These are phyloP conservation scores for Megalurothrips usitatus DNA, from an alignment of 2,888 invertebrate genomes.

Conservation along the genomic window DNA sequence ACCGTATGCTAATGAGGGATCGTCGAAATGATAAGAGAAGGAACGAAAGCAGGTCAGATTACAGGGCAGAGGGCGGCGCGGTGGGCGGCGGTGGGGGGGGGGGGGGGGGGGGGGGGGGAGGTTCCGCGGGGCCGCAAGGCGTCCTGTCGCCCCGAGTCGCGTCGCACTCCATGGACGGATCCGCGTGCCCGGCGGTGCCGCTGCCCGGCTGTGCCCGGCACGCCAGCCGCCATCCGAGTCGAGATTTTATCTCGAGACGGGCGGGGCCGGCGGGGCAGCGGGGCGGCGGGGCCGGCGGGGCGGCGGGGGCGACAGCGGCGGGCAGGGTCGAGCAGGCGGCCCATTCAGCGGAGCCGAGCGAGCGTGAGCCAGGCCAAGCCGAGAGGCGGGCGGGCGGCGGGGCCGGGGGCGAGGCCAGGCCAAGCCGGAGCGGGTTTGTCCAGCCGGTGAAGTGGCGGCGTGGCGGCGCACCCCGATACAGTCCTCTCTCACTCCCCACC, in stretches of 20 bases:
- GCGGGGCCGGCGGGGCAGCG: neutral
- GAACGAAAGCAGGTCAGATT: slow-evolving; percentile 12
- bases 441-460: too few species aligned
- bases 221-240: neutral
- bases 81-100: neutral
- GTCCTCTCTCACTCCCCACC: too few species aligned
- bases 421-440: too few species aligned
- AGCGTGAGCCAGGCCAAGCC: too few species aligned
- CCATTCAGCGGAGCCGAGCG: too few species aligned
- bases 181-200: neutral
- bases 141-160: neutral
- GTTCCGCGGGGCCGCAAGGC: neutral
- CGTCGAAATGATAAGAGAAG: neutral
- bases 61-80: neutral
- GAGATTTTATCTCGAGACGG: neutral
- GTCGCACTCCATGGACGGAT: neutral
- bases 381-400: too few species aligned
- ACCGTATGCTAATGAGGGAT: slow-evolving; percentile 15
- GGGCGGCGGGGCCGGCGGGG: neutral
- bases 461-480: too few species aligned
- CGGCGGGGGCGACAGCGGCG: too few species aligned
- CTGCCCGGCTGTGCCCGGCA: neutral
- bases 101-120: neutral
- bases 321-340: too few species aligned
- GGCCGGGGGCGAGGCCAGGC: too few species aligned